These are phyloP conservation scores for Piezodorus guildinii DNA, from an alignment of 1,140 invertebrate species.

Conservation along the genomic window DNA sequence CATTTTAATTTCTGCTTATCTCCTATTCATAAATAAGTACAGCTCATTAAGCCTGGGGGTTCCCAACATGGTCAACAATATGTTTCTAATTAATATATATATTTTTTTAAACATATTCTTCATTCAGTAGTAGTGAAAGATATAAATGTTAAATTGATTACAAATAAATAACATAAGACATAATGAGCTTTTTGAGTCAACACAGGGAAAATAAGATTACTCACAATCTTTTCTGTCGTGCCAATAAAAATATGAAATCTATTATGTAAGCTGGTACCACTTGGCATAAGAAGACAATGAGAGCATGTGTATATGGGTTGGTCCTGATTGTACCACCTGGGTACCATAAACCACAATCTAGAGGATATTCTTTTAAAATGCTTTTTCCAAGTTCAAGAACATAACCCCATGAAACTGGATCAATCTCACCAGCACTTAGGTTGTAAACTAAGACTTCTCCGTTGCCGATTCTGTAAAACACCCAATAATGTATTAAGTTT, in stretches of 20 bases:
- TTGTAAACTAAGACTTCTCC: constrained; percentile 45
- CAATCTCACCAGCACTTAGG: constrained; percentile 50
- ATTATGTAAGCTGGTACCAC: constrained; percentile 49
- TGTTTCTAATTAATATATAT: too few relatives aligned
- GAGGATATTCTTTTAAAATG: constrained; percentile 37
- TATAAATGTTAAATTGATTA: too few relatives aligned
- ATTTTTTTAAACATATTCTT: too few relatives aligned
- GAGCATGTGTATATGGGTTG: constrained; percentile 39
- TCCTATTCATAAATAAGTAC: too few relatives aligned
- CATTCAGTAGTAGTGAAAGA: too few relatives aligned
- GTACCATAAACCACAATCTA: constrained; percentile 49
- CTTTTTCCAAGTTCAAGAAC: constrained; percentile 35
- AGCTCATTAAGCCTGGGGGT: too few relatives aligned
- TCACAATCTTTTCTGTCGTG: constrained; percentile 50
- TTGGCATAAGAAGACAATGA: constrained; percentile 46
- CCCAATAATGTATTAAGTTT: too few relatives aligned
- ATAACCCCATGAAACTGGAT: constrained; percentile 57
- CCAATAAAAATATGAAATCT: constrained; percentile 43
- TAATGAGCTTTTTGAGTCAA: too few relatives aligned
- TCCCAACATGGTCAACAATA: too few relatives aligned
- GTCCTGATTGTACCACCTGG: constrained; percentile 48
- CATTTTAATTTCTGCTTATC: too few relatives aligned
- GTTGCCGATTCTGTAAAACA: background rate
- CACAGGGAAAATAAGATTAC: background rate
- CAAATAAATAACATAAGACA: too few relatives aligned